Evolutionary conservation across 2,888 invertebrate genomes (phyloP), one percentile per base, ranked within the genome.

Genomic region (Stenurella melanura): DNA sequence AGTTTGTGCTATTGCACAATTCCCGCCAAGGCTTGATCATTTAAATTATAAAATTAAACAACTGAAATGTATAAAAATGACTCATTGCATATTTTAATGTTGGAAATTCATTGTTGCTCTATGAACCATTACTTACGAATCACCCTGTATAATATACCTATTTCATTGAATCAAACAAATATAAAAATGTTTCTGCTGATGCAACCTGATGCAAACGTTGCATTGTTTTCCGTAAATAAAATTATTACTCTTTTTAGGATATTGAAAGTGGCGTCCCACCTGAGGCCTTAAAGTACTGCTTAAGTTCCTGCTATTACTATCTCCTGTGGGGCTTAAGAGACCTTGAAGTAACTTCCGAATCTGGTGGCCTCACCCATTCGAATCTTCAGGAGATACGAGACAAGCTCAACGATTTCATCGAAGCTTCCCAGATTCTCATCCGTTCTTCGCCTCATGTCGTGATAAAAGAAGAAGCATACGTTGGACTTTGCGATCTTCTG

Each of bases 401-500:
- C 78, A 93, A 95, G 69, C 90, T 98, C 82, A 93, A 93, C 81
- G 93, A 93, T 66, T 96, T 97, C 89, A 93, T 96, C 90, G 92
- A 92, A 81, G 92, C 93, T 73, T 94, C 96, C 86, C 93, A 94
- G 84, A 92, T 92, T 77, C 90, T 96, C 21, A 93, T 97, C 81
- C 91, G 92, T 17, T 91, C 91, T 78, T 93, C 94, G 42, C 92
- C 93, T n/a, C 92, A 92, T 75, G 92, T 93, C 63, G 90, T 92
- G 69, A 93, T 95, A 79, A 93, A 93, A 84, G 96, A 96, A 89
- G 95, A 96, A 90, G 97, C 98, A 0, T 99, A 97, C 90, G 94
- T 96, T 77, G 96, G 96, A n/a, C 93, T 99, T 72, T 99, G 99
- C 90, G 99, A 99, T 91, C 91, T 98, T 83, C 91, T 99, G 84